Percentiles rank a stretch among this genome's conserved stretches.
These are phyloP conservation scores for Euwallacea fornicatus DNA, from an alignment of 1,140 invertebrate species.

Conservation along the genomic window DNA sequence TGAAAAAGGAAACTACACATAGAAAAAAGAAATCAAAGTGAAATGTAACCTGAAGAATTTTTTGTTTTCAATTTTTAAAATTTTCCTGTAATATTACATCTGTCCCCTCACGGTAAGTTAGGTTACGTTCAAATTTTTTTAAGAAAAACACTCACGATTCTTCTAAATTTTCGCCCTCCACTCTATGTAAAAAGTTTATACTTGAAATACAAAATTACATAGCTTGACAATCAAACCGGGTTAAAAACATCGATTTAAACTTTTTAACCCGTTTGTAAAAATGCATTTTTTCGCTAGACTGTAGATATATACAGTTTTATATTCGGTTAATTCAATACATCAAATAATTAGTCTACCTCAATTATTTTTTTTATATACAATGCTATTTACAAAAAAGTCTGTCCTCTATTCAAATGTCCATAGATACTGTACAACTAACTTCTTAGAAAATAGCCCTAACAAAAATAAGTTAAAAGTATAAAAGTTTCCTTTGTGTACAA, in stretches of 20 bases:
- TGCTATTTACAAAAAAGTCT: slow-evolving; percentile 6
- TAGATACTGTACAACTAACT: slow-evolving; percentile 10
- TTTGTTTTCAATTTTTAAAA: too few relatives aligned
- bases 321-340: slow-evolving; percentile 13
- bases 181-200: background rate
- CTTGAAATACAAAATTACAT: too few relatives aligned
- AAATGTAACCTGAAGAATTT: too few relatives aligned
- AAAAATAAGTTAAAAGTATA: slow-evolving; percentile 9
- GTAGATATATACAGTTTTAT: slow-evolving; percentile 10
- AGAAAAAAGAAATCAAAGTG: too few relatives aligned
- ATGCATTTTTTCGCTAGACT: background rate
- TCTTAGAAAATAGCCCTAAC: slow-evolving; percentile 3
- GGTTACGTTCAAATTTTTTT: too few relatives aligned
- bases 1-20: too few relatives aligned
- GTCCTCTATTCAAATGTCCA: slow-evolving; percentile 1
- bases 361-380: slow-evolving; percentile 5
- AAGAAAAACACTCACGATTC: too few relatives aligned
- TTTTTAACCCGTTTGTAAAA: background rate
- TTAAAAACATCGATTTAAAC: background rate
- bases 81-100: too few relatives aligned
- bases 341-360: background rate
- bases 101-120: too few relatives aligned
- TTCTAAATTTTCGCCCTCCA: background rate
- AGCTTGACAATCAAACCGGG: background rate
- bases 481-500: background rate